Evolutionary conservation across 2,888 invertebrate species (phyloP).

Genomic region (Myopa tessellatipennis): DNA sequence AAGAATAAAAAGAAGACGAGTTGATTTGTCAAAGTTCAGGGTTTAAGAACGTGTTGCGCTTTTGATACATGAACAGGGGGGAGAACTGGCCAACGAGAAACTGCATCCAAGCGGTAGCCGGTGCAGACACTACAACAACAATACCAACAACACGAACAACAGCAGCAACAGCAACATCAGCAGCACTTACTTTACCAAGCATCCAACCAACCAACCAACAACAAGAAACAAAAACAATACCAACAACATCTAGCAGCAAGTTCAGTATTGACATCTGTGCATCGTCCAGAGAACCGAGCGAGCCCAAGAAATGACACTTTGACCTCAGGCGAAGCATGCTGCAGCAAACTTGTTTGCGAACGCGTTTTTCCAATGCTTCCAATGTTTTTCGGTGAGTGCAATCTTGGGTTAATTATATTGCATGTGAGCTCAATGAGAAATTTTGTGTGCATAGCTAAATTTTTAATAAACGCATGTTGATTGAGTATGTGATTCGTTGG

Average conservation of each 20-base stretch:
- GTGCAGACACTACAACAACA: neutral
- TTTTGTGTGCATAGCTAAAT: slow-evolving; percentile 37
- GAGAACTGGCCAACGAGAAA: neutral
- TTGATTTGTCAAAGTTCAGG: slow-evolving; percentile 63
- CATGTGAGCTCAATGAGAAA: slow-evolving; percentile 4
- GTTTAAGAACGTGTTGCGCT: slow-evolving; percentile 59
- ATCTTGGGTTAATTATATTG: slow-evolving; percentile 29
- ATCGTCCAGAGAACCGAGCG: neutral
- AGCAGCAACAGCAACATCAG: neutral
- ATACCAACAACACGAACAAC: too few species aligned
- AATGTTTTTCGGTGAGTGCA: slow-evolving; percentile 28
- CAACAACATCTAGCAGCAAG: neutral
- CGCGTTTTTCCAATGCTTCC: slow-evolving; percentile 5
- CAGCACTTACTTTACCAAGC: neutral
- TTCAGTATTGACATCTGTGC: slow-evolving; percentile 16
- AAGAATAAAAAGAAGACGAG: slow-evolving; percentile 34
- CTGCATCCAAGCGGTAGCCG: slow-evolving; percentile 27
- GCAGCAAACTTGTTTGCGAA: slow-evolving; percentile 4
- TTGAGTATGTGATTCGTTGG: slow-evolving; percentile 13
- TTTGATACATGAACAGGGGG: slow-evolving; percentile 22
- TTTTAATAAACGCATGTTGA: slow-evolving; percentile 19
- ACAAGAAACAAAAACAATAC: neutral
- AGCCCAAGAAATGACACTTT: slow-evolving; percentile 5
- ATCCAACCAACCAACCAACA: neutral
- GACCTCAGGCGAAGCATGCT: slow-evolving; percentile 21